phyloP scores from a whole-genome alignment of 1,140 invertebrate species.

The Megalopta genalis region DNA sequence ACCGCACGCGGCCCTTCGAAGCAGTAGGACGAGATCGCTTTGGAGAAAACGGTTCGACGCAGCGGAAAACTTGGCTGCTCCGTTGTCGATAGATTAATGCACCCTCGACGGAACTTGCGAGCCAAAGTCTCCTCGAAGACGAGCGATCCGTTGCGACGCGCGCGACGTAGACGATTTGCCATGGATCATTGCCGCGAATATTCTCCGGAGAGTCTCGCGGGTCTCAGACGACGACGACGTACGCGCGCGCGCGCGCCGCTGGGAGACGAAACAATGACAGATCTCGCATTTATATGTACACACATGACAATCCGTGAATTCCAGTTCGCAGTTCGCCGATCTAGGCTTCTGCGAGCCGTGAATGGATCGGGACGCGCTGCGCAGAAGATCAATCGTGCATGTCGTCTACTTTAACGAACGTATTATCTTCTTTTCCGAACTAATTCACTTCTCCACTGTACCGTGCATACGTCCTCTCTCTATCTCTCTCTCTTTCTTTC shows the following conservation, averaged over 20 bases:
- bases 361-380: slow-evolving; percentile 15
- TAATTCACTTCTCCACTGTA: slow-evolving; percentile 32
- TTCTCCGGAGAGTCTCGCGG: no score
- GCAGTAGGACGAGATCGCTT: neutral
- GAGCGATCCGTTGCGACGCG: no score
- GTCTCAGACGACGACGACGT: no score
- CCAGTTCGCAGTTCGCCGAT: slow-evolving; percentile 15
- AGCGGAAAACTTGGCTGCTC: no score
- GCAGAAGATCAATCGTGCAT: slow-evolving; percentile 52
- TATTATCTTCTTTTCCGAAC: slow-evolving; percentile 46
- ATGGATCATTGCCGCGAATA: no score
- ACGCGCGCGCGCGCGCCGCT: neutral
- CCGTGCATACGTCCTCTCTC: slow-evolving; percentile 21
- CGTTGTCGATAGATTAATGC: no score
- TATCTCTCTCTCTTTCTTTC: slow-evolving; percentile 23
- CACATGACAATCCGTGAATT: neutral
- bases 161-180: no score
- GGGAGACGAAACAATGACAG: neutral
- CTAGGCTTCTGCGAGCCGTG: slow-evolving; percentile 9
- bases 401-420: slow-evolving; percentile 44
- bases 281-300: no score
- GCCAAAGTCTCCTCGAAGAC: neutral
- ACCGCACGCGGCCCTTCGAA: neutral
- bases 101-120: neutral
- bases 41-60: neutral